Conservation (phyloP, 2,888 invertebrate genomes). For the Agriotes lineatus region DNA sequence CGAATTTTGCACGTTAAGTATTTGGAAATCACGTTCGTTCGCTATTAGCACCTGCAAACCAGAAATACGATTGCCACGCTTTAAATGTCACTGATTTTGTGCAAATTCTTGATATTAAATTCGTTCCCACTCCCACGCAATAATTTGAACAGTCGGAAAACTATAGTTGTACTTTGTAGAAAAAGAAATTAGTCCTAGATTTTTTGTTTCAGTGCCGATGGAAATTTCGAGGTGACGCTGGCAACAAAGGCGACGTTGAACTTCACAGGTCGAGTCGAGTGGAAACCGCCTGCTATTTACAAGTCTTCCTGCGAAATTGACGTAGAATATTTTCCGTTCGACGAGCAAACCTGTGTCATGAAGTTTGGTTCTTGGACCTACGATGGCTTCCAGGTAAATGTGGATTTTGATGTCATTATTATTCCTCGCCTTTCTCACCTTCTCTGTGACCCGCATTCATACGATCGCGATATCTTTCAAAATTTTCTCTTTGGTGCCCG, state of each 20-base stretch:
- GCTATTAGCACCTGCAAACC: no score
- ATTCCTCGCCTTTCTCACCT: background rate
- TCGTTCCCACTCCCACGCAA: no score
- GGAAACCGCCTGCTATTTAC: conserved; percentile 94
- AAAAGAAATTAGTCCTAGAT: conserved; percentile 8
- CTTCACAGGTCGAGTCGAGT: conserved; percentile 85
- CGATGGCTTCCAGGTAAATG: conserved; percentile 82
- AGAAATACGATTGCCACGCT: no score
- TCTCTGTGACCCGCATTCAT: background rate
- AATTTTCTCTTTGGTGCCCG: background rate
- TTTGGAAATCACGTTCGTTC: no score
- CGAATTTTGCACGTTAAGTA: no score
- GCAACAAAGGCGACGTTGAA: conserved; percentile 86
- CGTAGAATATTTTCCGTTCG: conserved; percentile 89
- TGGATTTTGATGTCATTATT: conserved; percentile 4
- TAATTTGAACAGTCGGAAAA: background rate
- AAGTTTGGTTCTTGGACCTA: conserved; percentile 90
- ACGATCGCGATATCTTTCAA: background rate
- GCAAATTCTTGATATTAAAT: no score
- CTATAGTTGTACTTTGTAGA: background rate
- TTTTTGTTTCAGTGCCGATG: conserved; percentile 76
- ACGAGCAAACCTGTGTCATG: conserved; percentile 89
- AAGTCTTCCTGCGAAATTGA: conserved; percentile 91
- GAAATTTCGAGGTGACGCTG: conserved; percentile 86
- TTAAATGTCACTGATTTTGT: no score